A percentile compares a stretch with the other conserved stretches of the same genome.
Conservation (phyloP, 2,888 invertebrate genomes). For the Belgica antarctica region DNA sequence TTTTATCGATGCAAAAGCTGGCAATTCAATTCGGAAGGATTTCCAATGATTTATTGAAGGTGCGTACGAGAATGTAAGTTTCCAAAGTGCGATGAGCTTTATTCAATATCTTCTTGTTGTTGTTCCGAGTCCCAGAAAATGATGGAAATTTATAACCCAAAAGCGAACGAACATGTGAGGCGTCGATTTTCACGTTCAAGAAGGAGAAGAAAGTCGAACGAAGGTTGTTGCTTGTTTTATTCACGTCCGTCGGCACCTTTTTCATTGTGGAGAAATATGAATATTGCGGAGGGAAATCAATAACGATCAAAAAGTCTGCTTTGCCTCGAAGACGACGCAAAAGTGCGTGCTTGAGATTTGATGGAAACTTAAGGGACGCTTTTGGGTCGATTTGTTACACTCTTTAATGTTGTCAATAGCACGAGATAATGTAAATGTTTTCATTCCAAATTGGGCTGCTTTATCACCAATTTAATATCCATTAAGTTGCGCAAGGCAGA, state of each 20-base stretch:
- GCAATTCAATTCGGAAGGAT: constrained; percentile 36
- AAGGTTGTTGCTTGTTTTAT: not conserved
- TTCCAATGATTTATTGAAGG: constrained; percentile 39
- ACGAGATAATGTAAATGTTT: no score
- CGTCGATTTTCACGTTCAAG: not conserved
- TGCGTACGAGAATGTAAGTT: not conserved
- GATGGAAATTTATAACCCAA: constrained; percentile 38
- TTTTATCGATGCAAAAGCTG: not conserved
- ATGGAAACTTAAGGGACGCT: not conserved
- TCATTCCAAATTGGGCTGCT: no score
- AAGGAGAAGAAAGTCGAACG: not conserved
- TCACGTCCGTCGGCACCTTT: not conserved
- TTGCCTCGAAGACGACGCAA: not conserved
- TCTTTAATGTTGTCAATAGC: not conserved
- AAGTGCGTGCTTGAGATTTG: constrained; percentile 11
- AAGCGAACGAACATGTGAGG: not conserved
- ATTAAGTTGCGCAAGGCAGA: no score
- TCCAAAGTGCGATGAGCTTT: constrained; percentile 38
- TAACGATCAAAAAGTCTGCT: constrained; percentile 11
- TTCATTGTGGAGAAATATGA: constrained; percentile 22
- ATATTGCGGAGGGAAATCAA: constrained; percentile 26
- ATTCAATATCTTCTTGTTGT: constrained; percentile 25
- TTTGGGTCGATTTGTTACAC: not conserved
- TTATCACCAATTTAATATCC: no score
- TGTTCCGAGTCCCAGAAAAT: no score